phyloP scores from a whole-genome alignment of 2,113 vertebrate species.

The Ahaetulla prasina region DNA sequence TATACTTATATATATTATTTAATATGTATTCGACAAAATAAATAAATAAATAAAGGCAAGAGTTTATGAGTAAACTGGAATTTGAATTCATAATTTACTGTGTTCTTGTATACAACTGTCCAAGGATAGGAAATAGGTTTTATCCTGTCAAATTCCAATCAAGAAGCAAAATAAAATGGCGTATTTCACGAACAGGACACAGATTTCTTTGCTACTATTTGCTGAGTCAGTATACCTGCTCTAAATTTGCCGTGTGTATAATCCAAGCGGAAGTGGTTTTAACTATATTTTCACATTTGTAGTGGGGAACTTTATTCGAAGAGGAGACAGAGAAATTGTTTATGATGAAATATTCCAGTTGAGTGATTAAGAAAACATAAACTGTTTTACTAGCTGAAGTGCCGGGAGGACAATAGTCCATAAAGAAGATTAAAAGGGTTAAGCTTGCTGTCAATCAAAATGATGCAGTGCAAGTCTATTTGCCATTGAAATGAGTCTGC shows the following conservation, averaged over 20 bases:
- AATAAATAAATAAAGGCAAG: too few relatives aligned
- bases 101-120: not conserved
- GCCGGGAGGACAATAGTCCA: conserved; percentile 40
- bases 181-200: not conserved
- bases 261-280: not conserved
- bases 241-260: not conserved
- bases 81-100: not conserved
- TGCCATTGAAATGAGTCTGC: conserved; percentile 20
- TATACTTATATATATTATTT: too few relatives aligned
- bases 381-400: conserved; percentile 46
- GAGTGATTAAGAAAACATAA: conserved; percentile 46
- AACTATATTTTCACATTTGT: conserved; percentile 11
- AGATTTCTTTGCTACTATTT: not conserved
- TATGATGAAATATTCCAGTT: conserved; percentile 40
- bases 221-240: not conserved
- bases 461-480: conserved; percentile 29
- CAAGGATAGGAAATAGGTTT: not conserved
- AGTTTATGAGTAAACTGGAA: not conserved
- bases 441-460: conserved; percentile 40
- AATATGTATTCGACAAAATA: too few relatives aligned
- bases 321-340: not conserved
- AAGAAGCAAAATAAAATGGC: not conserved
- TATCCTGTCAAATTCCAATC: not conserved
- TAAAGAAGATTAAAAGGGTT: conserved; percentile 40
- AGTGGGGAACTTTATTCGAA: conserved; percentile 27